A percentile compares a stretch with the other conserved stretches of the same genome.
Conservation (phyloP, 2,888 invertebrate species). For the Andrena bucephala region DNA sequence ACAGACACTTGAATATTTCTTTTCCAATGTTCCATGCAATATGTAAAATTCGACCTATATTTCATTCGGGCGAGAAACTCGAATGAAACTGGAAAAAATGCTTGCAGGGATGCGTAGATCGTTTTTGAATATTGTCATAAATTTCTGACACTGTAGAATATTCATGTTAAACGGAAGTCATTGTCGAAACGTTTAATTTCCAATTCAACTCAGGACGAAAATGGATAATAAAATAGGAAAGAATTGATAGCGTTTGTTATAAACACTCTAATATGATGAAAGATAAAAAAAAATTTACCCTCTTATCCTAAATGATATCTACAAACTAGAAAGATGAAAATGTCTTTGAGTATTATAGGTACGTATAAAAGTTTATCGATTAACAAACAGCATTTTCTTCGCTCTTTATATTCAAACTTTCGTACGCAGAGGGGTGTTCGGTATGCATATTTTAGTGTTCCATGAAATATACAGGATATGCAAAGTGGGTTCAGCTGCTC, state of each 20-base stretch:
- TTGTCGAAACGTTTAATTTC: background rate
- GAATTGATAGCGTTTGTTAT: too few relatives aligned
- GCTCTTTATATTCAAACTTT: background rate
- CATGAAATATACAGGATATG: conserved; percentile 19
- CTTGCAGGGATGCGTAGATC: background rate
- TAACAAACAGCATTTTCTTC: too few relatives aligned
- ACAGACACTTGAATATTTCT: too few relatives aligned
- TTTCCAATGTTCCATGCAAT: too few relatives aligned
- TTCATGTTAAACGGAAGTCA: background rate
- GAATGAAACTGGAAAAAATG: background rate
- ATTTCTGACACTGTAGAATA: background rate
- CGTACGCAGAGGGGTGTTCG: background rate
- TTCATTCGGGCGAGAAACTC: background rate
- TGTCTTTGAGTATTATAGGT: too few relatives aligned
- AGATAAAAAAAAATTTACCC: too few relatives aligned
- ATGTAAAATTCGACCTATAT: too few relatives aligned
- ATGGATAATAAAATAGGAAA: too few relatives aligned
- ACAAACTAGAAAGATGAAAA: too few relatives aligned
- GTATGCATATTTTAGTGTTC: conserved; percentile 15
- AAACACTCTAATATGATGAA: too few relatives aligned
- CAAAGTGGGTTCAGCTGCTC: conserved; percentile 44
- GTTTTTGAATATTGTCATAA: background rate
- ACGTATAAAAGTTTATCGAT: too few relatives aligned
- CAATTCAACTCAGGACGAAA: background rate
- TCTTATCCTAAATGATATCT: too few relatives aligned